Conservation (phyloP, 2,797 vertebrate species). For the Cyprinodon diabolis region DNA sequence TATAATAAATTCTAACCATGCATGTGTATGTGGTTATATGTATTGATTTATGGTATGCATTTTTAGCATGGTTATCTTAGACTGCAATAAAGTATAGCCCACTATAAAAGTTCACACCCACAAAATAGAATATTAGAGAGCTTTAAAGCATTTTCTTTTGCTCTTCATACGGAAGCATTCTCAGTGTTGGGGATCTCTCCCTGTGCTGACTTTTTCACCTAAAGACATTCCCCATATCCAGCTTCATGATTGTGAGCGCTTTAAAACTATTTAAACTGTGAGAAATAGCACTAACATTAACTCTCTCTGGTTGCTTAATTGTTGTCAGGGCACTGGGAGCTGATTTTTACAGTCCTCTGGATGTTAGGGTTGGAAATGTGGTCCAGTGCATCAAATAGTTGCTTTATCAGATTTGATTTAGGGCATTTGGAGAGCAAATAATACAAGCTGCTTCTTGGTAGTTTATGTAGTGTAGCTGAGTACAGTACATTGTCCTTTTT, state of each 20-base stretch:
- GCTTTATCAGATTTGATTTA: constrained; percentile 9
- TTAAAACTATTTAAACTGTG: background rate
- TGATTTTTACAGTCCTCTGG: constrained; percentile 2
- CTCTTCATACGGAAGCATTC: background rate
- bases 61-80: no score
- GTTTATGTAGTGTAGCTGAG: background rate
- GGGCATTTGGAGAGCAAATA: background rate
- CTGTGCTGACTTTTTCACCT: background rate
- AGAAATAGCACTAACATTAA: background rate
- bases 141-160: background rate
- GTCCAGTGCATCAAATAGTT: background rate
- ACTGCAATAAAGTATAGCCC: no score
- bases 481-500: background rate
- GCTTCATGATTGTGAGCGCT: background rate
- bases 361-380: background rate
- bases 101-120: no score
- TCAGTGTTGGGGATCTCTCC: no score
- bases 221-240: background rate
- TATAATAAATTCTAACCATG: no score
- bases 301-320: background rate
- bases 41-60: no score
- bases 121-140: background rate
- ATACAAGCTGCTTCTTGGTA: constrained; percentile 7
- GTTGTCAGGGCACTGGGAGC: background rate
- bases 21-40: no score